phyloP scores from a whole-genome alignment of 2,113 vertebrate genomes.

The Phasianus colchicus region DNA sequence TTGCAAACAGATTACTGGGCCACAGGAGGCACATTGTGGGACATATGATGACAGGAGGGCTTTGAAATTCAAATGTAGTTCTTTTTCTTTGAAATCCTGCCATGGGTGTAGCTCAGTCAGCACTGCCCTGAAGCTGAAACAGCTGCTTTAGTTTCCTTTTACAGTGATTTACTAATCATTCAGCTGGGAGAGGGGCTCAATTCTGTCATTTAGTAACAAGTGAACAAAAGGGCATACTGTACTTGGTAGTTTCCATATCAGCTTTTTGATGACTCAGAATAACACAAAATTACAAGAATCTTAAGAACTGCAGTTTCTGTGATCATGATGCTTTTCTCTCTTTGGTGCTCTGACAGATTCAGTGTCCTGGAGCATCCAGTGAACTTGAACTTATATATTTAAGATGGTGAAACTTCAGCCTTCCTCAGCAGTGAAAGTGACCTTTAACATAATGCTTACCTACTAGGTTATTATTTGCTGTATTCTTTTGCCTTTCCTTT shows the following conservation, averaged over 20 bases:
- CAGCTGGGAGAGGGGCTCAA: background rate
- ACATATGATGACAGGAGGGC: conserved; percentile 48
- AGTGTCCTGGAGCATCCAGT: background rate
- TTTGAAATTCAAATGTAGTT: conserved; percentile 73
- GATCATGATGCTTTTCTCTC: background rate
- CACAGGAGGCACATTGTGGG: conserved; percentile 57
- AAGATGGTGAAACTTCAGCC: background rate
- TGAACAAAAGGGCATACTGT: conserved; percentile 46
- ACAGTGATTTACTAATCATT: conserved; percentile 46
- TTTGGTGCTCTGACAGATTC: background rate
- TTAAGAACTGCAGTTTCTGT: background rate
- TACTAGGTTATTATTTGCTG: background rate
- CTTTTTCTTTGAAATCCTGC: conserved; percentile 69
- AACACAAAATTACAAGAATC: background rate
- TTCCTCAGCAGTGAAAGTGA: background rate
- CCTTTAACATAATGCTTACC: background rate
- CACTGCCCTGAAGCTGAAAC: conserved; percentile 60
- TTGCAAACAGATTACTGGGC: conserved; percentile 62
- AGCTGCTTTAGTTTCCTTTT: conserved; percentile 63
- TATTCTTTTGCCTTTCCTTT: background rate
- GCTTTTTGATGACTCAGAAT: conserved; percentile 31
- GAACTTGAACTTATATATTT: background rate
- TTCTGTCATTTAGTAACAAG: conserved; percentile 40
- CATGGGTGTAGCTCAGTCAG: conserved; percentile 44
- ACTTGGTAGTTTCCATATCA: conserved; percentile 34